Evolutionary conservation across 2,888 invertebrate species (phyloP).

Genomic region (Petrolisthes manimaculis): DNA sequence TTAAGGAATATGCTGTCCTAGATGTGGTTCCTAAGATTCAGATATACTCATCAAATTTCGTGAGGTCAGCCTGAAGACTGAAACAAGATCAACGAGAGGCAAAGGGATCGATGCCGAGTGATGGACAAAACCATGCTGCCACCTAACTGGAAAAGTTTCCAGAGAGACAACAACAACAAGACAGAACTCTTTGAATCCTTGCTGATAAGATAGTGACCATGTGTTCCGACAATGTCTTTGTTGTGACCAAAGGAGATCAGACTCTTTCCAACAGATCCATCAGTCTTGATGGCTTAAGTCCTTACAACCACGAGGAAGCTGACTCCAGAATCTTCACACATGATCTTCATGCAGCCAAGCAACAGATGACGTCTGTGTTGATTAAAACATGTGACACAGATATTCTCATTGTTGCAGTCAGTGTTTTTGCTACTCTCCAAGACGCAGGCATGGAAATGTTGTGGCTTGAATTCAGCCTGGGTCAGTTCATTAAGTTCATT

Average conservation of each 20-base stretch:
- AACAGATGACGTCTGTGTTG: slow-evolving; percentile 3
- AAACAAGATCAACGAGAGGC: slow-evolving; percentile 12
- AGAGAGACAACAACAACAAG: slow-evolving; percentile 4
- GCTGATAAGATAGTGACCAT: slow-evolving; percentile 11
- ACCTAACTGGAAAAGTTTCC: slow-evolving; percentile 13
- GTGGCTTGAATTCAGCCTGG: slow-evolving; percentile 11
- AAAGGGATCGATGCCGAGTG: neutral
- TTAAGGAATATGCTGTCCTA: too few species aligned
- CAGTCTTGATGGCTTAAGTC: neutral
- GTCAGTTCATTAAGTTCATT: slow-evolving; percentile 15
- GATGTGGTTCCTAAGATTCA: too few species aligned
- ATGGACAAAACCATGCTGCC: neutral
- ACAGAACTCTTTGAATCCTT: neutral
- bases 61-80: neutral
- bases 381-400: slow-evolving; percentile 5
- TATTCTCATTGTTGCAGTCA: neutral
- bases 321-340: slow-evolving; percentile 13
- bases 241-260: slow-evolving; percentile 21
- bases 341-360: slow-evolving; percentile 2
- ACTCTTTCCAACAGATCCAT: slow-evolving; percentile 7
- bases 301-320: slow-evolving; percentile 17
- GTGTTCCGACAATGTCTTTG: neutral
- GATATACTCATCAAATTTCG: neutral
- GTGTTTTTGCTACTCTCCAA: slow-evolving; percentile 21
- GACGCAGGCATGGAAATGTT: slow-evolving; percentile 5